Percentiles rank a stretch among this genome's conserved stretches.
phyloP scores from a whole-genome alignment of 1,140 invertebrate species.

The Drosophila dunni region DNA sequence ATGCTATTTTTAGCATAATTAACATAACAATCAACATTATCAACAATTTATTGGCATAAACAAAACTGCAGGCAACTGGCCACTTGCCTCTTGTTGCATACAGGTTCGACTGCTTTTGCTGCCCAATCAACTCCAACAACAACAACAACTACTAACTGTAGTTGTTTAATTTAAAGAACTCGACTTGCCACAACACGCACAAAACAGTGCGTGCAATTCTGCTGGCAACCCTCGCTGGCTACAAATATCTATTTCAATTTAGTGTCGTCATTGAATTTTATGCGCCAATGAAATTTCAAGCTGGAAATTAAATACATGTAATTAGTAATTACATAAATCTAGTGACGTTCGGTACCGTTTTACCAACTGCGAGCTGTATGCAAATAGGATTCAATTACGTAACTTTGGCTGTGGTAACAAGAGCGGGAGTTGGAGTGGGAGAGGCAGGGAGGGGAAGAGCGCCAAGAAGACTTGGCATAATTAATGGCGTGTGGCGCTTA shows the following conservation, averaged over 20 bases:
- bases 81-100: conserved; percentile 9
- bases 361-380: conserved; percentile 42
- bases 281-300: conserved; percentile 65
- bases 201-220: conserved; percentile 8
- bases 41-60: conserved; percentile 30
- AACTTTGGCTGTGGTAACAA: conserved; percentile 19
- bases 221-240: background rate
- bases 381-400: conserved; percentile 55
- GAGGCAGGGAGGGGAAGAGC: background rate
- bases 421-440: background rate
- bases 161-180: conserved; percentile 56
- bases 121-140: conserved; percentile 16
- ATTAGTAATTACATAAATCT: conserved; percentile 48
- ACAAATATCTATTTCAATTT: conserved; percentile 49
- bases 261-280: conserved; percentile 78
- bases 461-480: conserved; percentile 53
- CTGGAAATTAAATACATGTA: conserved; percentile 36
- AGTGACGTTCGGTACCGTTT: conserved; percentile 18
- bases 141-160: conserved; percentile 55
- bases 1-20: conserved; percentile 11
- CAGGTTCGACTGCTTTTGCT: conserved; percentile 31
- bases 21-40: conserved; percentile 24
- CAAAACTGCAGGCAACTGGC: conserved; percentile 21
- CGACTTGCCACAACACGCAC: conserved; percentile 1
- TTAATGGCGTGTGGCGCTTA: conserved; percentile 80